Percentiles rank a stretch among this genome's conserved stretches.
Conservation (phyloP, 2,113 vertebrate species). For the Gila orcuttii region DNA sequence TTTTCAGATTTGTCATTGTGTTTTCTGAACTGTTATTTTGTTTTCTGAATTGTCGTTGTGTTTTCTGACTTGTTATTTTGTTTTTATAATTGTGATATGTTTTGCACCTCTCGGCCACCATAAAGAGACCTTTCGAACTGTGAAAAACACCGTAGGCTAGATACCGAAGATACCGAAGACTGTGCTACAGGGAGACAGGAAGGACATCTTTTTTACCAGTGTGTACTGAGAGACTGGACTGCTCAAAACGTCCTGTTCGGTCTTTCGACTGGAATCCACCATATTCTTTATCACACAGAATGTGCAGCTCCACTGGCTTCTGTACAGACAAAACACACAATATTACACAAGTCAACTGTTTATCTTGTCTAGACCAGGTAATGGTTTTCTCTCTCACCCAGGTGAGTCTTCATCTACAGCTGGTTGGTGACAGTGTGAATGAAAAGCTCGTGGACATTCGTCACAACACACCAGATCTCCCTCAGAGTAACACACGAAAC, state of each 20-base stretch:
- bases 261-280: not conserved
- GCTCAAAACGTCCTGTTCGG: not conserved
- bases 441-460: conserved; percentile 73
- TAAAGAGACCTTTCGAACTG: too few relatives aligned
- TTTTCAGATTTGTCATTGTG: too few relatives aligned
- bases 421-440: conserved; percentile 74
- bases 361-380: not conserved
- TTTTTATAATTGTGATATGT: too few relatives aligned
- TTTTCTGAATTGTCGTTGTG: too few relatives aligned
- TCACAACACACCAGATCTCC: conserved; percentile 68
- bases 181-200: too few relatives aligned
- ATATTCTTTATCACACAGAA: not conserved
- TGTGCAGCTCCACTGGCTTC: not conserved
- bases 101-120: too few relatives aligned
- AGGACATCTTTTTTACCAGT: not conserved
- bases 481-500: conserved; percentile 63
- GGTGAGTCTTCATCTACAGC: not conserved
- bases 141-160: too few relatives aligned
- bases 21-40: too few relatives aligned
- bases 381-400: conserved; percentile 21
- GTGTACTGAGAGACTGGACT: conserved; percentile 12
- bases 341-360: not conserved
- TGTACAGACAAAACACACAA: not conserved
- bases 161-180: too few relatives aligned
- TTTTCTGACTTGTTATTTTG: too few relatives aligned